Base-by-base conservation (phyloP, 1,140 invertebrate genomes). In the Monochamus saltuarius region DNA sequence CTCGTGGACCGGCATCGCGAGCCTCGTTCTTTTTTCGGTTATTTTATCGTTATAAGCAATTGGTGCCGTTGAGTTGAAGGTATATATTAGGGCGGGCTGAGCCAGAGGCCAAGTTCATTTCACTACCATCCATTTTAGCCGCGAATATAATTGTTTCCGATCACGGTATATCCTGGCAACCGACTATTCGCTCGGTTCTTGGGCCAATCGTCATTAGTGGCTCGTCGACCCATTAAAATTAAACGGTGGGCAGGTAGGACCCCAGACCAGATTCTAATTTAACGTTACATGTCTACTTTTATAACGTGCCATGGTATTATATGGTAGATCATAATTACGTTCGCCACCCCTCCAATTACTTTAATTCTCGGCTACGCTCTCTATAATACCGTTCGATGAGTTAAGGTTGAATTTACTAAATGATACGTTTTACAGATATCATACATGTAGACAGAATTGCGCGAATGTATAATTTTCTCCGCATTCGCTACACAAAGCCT, bases 131-230 rank as follows among this genome's bases (percentile, higher is more conserved):
- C 64, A 68, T 66, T 68, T 66, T 66, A 61, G 61, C 65, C 55
- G 64, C 66, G 59, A 68, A 68, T 64, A 64, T 68, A 68, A 68
- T 68, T 66, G 66, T 68, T 68, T 68, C 67, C 67, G 67, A 68
- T 68, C 67, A 68, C 67, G 67, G 61, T 56, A 68, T 61, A 63
- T 60, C 64, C 61, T 60, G 62, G 57, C 62, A 55, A 59, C 55
- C 59, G 67, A 17, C 67, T 61, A 68, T 68, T 68, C 67, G 67
- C 58, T 58, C 59, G 54, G 51, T 57, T 56, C 54, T 58, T 68
- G 61, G 66, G 55, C 67, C 67, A 68, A 68, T 68, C 66, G 67
- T 67, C 66, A 67, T 65, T 67, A 67, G 63, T 59, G 22, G 22
- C 22, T 19, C 55, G 59, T 47, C 55, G 59, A 60, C 61, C 67